A percentile compares a stretch with the other conserved stretches of the same genome.
Conservation (phyloP, 2,797 vertebrate species). For the Phrynocephalus guinanensis region DNA sequence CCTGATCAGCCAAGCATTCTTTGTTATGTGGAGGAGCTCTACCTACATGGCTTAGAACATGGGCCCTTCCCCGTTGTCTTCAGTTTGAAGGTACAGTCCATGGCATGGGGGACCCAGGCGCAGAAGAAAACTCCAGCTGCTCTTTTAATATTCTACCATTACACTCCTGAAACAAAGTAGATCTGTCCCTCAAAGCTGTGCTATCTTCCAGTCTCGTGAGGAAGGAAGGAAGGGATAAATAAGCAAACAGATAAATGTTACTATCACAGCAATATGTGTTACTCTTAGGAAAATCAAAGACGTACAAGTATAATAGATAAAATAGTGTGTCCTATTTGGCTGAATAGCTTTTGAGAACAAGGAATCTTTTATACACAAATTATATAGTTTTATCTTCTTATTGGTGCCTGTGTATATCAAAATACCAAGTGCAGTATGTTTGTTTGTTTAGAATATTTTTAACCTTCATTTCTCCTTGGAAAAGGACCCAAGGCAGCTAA, state of each 20-base stretch:
- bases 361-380: background rate
- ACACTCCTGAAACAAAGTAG: background rate
- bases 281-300: background rate
- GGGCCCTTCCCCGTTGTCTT: background rate
- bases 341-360: background rate
- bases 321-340: too few relatives aligned
- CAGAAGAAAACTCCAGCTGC: background rate
- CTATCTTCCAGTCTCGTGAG: too few relatives aligned
- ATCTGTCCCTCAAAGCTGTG: background rate
- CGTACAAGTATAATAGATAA: too few relatives aligned
- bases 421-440: background rate
- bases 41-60: too few relatives aligned
- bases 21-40: background rate
- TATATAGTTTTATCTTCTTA: background rate
- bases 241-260: background rate
- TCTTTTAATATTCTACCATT: background rate
- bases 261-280: background rate
- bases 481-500: too few relatives aligned
- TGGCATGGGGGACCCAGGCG: too few relatives aligned
- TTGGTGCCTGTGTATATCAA: background rate
- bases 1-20: background rate
- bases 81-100: too few relatives aligned
- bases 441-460: too few relatives aligned
- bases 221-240: background rate
- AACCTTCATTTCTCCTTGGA: too few relatives aligned